phyloP scores from a whole-genome alignment of 30 jellyfish, hydroid and myxozoan species.

The Nemopilema nomurai region DNA sequence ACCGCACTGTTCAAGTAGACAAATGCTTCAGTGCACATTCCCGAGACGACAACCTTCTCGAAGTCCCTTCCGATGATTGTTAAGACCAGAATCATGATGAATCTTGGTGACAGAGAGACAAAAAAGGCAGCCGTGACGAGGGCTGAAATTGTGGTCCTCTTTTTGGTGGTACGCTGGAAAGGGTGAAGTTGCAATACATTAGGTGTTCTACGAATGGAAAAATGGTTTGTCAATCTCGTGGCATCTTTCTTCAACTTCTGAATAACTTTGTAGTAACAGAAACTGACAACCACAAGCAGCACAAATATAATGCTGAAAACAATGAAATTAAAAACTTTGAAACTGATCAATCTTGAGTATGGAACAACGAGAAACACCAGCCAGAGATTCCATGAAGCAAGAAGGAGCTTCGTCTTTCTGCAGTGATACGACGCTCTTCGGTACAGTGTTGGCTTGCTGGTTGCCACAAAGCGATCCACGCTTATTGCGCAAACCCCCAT shows the following conservation, averaged over 20 bases:
- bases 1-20: no score
- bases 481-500: background rate
- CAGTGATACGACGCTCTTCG: background rate
- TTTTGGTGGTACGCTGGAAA: background rate
- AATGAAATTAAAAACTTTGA: background rate
- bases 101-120: background rate
- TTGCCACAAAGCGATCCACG: background rate
- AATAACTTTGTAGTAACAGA: conserved; percentile 1
- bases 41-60: no score
- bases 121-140: background rate
- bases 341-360: background rate
- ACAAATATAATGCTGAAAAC: background rate
- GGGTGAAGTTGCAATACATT: no score
- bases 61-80: no score
- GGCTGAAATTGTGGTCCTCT: background rate
- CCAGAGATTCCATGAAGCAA: background rate
- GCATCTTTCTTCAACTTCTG: background rate
- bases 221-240: background rate
- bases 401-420: background rate
- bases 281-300: no score
- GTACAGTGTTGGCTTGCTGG: background rate
- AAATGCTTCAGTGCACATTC: no score
- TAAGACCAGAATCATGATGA: no score
- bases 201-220: background rate
- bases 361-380: background rate